Conservation (phyloP, 2,797 vertebrate species). For the Gallinago stenura region DNA sequence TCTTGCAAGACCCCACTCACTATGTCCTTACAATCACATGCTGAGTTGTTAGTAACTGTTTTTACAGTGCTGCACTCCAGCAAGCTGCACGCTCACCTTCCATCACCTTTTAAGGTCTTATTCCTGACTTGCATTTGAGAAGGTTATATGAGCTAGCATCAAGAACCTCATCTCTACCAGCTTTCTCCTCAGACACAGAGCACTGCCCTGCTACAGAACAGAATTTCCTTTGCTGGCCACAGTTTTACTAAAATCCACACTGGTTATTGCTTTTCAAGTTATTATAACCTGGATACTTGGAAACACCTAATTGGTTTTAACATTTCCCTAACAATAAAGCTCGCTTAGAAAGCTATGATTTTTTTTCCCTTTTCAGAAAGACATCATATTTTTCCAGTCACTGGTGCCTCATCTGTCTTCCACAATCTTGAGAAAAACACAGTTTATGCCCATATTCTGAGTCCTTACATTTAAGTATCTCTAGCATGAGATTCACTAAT, state of each 20-base stretch:
- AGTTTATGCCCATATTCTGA: accelerated
- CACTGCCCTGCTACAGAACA: background rate
- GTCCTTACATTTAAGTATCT: no score
- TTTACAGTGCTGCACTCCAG: background rate
- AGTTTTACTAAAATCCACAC: background rate
- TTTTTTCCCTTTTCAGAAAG: background rate
- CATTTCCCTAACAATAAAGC: background rate
- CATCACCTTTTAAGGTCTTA: accelerated
- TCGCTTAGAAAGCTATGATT: background rate
- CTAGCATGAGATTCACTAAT: accelerated
- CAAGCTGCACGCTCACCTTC: background rate
- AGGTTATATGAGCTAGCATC: accelerated
- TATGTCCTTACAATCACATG: background rate
- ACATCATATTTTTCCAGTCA: background rate
- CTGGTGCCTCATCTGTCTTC: background rate
- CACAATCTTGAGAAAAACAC: background rate
- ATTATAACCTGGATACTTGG: background rate
- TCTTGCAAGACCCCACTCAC: background rate
- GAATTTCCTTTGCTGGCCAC: no score
- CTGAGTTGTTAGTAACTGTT: background rate
- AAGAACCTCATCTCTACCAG: accelerated
- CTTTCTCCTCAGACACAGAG: background rate
- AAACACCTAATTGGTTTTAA: background rate
- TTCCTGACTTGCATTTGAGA: background rate
- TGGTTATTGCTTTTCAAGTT: background rate